Evolutionary conservation across 2,113 vertebrate genomes (phyloP), one percentile per base, ranked within the genome.

Genomic region (Trinectes maculatus): DNA sequence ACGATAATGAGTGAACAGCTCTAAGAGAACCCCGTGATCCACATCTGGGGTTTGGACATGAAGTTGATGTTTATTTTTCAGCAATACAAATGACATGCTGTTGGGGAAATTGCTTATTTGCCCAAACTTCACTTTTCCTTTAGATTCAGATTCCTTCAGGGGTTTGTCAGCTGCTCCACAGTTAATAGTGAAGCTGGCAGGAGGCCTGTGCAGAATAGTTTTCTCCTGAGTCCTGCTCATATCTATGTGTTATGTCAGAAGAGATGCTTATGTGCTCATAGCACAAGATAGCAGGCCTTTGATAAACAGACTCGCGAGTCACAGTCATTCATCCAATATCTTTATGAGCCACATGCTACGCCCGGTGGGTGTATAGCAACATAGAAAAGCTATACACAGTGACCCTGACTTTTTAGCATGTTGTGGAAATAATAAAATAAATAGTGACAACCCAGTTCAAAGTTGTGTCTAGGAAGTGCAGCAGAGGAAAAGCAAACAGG

Each of bases 161-260:
- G n/a, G n/a, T 15, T 15, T 39, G 40, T 43, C 29, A 8, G 29
- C 26, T 55, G 33, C 43, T 46, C 8, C 39, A 37, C 33, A 49
- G 46, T 25, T 16, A 54, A 18, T 10, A 34, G 6, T 19, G 31
- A 51, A 28, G 21, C 67, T 68, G 78, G 83, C 54, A 68, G 22
- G 34, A 56, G 16, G 51, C 68, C 74, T 77, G 34, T 0, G 4
- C 12, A 69, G 71, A 74, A 86, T 84, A 74, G 36, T 48, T 80
- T 59, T 37, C 81, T 61, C 55, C 39, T 58, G 68, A 74, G 56
- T 74, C 59, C 12, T 18, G 40, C 40, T 78, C 54, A 42, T 79
- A 73, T 83, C 61, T 59, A 0, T 25, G 54, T 48, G 74, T 85
- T 86, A 47, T 36, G 47, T 70, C 85, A 82, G 44, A 63, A 24